Evolutionary conservation across 92 coral and sea anemone genomes (phyloP), one percentile per base, ranked within the genome.

Genomic region (Porites rus): DNA sequence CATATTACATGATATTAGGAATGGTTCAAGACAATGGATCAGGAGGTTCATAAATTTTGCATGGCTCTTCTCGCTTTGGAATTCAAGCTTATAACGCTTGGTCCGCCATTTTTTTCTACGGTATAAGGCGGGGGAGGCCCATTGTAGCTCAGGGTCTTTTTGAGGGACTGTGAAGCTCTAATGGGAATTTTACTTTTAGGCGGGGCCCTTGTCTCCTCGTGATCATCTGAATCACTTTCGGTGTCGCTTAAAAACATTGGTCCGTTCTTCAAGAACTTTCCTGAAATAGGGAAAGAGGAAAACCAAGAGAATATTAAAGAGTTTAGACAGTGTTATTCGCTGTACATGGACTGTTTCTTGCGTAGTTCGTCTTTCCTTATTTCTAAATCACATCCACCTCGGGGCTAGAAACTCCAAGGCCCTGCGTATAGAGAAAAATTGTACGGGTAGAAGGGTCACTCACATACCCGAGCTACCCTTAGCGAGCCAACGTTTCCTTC

Each of bases 181-280:
- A 90, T 61, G 11, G 87, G 79, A 8, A 63, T 75, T 84, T 68
- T 75, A n/a, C 68, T 84, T 58, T 76, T 10, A 0, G 69, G 88
- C 7, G 83, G 88, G 6, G 52, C 72, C 13, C 31, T 83, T 4
- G 79, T 76, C 53, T 93, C 99, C 0, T 90, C 87, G 17, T 94
- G 93, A 13, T 96, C 99, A 50, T 97, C 99, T 10, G 98, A 85
- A 58, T 94, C 98, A 51, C 93, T 92, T 51, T 97, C 99, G 6
- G 97, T 95, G 81, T 97, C 99, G 85, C 99, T 97, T 62, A 97
- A 79, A 88, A 97, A 97, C 80, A 97, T 81, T 12, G 99, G 99
- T 3, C 99, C 99, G 56, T 91, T 95, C 83, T 85, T 94, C 61
- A 93, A 88, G 83, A 81, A 92, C 69, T 90, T 90, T 8, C 96